Base-by-base conservation (phyloP, 2,888 invertebrate genomes). In the Acronicta aceris region DNA sequence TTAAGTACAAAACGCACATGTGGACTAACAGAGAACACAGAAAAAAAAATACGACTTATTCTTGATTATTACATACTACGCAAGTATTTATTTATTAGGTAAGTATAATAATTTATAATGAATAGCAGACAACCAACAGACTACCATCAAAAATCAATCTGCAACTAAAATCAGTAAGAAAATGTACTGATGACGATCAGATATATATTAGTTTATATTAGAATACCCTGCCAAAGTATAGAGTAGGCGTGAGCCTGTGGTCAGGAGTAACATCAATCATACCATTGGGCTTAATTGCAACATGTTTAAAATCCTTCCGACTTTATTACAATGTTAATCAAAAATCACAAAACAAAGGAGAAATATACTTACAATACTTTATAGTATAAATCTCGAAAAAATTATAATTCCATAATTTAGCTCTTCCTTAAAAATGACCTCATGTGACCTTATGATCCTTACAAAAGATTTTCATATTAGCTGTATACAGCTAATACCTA, bases 1-100 rank as follows among this genome's bases (percentile, higher is more conserved):
- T 75, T 75, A 75, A 74, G 71, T 75, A 77, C 78, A 75, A 70
- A 68, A 73, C 54, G 49, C 65, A 74, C 54, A 59, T 59, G 51
- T 53, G 74, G 52, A 62, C 41, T 51, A 47, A 42, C 15, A 56
- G 30, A 51, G 12, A 74, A 62, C 33, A 55, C 43, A 47, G 70
- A 40, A 33, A 55, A 52, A 54, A 46, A 43, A 46, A 43, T 47
- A 64, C 7, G 38, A 58, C 49, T 69, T 68, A 59, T 59, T 55
- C 49, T 63, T 55, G 50, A 55, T 46, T 40, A 51, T 56, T 47
- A n/a, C n/a, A n/a, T n/a, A 53, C 64, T 58, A 55, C 54, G 46
- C 49, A 64, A 69, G 57, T 70, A 69, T 74, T 57, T 62, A 68
- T 21, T 21, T 21, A 21, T 49, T 41, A n/a, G n/a, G n/a, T n/a